Base-by-base conservation (phyloP, 2,888 invertebrate species). In the Campoletis raptor region DNA sequence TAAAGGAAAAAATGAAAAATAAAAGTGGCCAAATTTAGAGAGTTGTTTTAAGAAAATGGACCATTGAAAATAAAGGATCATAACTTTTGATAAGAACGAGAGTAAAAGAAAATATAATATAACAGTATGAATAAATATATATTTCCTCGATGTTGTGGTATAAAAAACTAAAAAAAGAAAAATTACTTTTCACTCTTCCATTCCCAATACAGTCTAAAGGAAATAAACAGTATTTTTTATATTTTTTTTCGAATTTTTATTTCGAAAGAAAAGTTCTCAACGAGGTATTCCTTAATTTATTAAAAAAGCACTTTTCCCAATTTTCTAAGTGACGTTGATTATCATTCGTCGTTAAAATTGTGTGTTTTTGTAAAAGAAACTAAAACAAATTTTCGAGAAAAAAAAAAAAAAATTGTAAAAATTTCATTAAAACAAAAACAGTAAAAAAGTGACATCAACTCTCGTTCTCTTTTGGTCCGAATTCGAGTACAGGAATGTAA, bases 91-190 rank as follows among this genome's bases (percentile, higher is more conserved):
- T n/a, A n/a, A 40, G 45, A 40, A 15, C 18, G 52, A 48, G 48
- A 72, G 36, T 6, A 12, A 52, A 48, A 36, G 52, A 10, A 48
- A 30, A 45, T 42, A 72, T 24, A 52, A 30, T 24, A 15, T 5
- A n/a, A 72, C 30, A 18, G 9, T 24, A 1, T 0, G n/a, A n/a
- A 52, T 30, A 24, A n/a, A 52, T 30, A 24, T 45, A 24, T 36
- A n/a, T n/a, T n/a, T n/a, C n/a, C n/a, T 89, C 89, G 88, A 88
- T 21, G 72, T 37, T 70, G 83, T 69, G 84, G 79, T 67, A 37
- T 36, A 37, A 80, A 80, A 77, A 83, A 52, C 54, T 67, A 85
- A 85, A 83, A 74, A 70, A 84, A 85, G 87, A 88, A 88, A 90
- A 89, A 87, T 87, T 86, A 83, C 85, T 89, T 81, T 81, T 74